Conservation (phyloP, 1,140 invertebrate species). For the Periplaneta americana region DNA sequence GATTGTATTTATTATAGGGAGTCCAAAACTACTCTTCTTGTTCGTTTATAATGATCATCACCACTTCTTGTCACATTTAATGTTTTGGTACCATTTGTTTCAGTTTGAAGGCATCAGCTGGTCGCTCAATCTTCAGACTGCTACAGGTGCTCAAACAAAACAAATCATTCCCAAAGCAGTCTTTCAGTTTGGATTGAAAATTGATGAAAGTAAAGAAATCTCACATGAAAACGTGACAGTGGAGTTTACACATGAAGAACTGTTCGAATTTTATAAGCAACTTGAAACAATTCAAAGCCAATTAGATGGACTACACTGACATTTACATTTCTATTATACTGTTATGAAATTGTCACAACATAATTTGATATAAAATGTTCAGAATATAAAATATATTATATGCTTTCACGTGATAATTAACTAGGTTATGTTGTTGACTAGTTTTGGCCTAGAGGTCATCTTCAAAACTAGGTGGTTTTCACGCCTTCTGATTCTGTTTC, state of each 20-base stretch:
- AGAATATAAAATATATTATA: too few relatives aligned
- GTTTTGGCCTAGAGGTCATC: too few relatives aligned
- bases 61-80: too few relatives aligned
- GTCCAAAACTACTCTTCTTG: too few relatives aligned
- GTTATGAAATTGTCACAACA: neutral
- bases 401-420: too few relatives aligned
- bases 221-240: neutral
- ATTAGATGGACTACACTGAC: conserved; percentile 1
- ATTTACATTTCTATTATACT: too few relatives aligned
- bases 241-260: neutral
- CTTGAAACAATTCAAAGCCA: conserved; percentile 9
- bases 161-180: conserved; percentile 7
- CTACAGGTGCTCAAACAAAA: neutral
- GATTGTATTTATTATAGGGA: too few relatives aligned
- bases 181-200: conserved; percentile 7
- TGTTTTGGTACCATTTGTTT: neutral
- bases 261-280: conserved; percentile 5
- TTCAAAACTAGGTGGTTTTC: too few relatives aligned
- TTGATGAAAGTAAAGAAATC: neutral
- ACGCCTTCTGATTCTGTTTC: too few relatives aligned
- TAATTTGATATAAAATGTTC: too few relatives aligned
- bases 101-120: conserved; percentile 21
- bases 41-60: too few relatives aligned
- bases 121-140: conserved; percentile 16
- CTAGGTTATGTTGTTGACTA: too few relatives aligned